These are phyloP conservation scores for Cyclura pinguis DNA, from an alignment of 2,797 vertebrate genomes.

Conservation along the genomic window DNA sequence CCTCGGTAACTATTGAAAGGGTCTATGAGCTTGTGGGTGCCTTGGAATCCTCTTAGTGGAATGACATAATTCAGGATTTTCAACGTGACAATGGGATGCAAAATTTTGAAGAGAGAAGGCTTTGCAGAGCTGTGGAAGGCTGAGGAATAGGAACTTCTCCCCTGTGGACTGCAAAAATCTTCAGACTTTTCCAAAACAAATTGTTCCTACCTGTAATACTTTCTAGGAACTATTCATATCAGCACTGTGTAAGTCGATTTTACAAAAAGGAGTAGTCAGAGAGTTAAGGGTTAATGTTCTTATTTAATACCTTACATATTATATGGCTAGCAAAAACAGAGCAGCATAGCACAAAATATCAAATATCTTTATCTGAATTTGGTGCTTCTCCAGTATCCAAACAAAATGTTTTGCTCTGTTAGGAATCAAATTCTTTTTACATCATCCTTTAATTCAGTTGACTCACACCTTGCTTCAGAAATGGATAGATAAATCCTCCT, in stretches of 20 bases:
- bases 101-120: conserved; percentile 23
- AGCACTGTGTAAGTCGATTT: background rate
- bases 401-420: background rate
- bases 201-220: background rate
- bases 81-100: conserved; percentile 8
- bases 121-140: background rate
- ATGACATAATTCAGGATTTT: conserved; percentile 3
- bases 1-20: background rate
- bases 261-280: background rate
- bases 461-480: background rate
- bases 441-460: background rate
- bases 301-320: background rate
- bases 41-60: conserved; percentile 43
- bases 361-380: background rate
- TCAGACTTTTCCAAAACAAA: background rate
- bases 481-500: background rate
- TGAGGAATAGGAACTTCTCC: background rate
- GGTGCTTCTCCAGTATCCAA: background rate
- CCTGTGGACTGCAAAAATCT: background rate
- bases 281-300: background rate
- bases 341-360: background rate
- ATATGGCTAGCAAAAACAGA: background rate
- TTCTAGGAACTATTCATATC: background rate
- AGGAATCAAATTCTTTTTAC: background rate
- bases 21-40: background rate